Evolutionary conservation across 1,140 invertebrate species (phyloP).

Genomic region (Drosophila pachea): DNA sequence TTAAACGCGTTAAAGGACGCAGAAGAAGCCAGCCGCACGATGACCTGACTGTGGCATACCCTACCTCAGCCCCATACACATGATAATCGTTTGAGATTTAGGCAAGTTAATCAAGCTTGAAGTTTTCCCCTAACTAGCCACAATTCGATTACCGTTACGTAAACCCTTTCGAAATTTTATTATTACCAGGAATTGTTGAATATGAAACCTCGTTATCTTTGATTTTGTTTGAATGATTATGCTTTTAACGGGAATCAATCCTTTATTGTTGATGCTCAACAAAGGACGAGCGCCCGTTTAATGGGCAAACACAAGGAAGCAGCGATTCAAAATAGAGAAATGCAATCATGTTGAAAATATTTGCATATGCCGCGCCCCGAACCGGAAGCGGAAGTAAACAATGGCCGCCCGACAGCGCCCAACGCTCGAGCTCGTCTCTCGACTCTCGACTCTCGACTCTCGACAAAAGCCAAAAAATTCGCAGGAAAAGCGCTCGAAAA

Average conservation of each 20-base stretch:
- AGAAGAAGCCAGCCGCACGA: neutral
- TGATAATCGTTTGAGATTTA: too few relatives aligned
- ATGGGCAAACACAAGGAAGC: slow-evolving; percentile 27
- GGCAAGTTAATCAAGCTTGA: too few relatives aligned
- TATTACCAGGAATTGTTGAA: too few relatives aligned
- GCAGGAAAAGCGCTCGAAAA: slow-evolving; percentile 48
- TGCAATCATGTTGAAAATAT: slow-evolving; percentile 75
- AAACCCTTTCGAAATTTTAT: neutral
- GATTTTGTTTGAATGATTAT: slow-evolving; percentile 39
- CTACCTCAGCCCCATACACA: too few relatives aligned
- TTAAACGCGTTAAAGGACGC: slow-evolving; percentile 20
- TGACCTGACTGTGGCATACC: neutral
- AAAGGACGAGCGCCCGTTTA: neutral
- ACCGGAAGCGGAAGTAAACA: slow-evolving; percentile 74
- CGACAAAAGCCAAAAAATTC: slow-evolving; percentile 49
- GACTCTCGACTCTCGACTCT: neutral
- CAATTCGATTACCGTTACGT: neutral
- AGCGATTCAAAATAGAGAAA: slow-evolving; percentile 56
- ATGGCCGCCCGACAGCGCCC: slow-evolving; percentile 44
- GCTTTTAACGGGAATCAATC: slow-evolving; percentile 58
- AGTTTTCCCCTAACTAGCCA: neutral
- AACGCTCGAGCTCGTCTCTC: neutral
- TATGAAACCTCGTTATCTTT: slow-evolving; percentile 6
- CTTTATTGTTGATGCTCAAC: neutral
- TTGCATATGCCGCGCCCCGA: slow-evolving; percentile 62